Conservation (phyloP, 2,797 vertebrate genomes). For the Macroramphosus scolopax region DNA sequence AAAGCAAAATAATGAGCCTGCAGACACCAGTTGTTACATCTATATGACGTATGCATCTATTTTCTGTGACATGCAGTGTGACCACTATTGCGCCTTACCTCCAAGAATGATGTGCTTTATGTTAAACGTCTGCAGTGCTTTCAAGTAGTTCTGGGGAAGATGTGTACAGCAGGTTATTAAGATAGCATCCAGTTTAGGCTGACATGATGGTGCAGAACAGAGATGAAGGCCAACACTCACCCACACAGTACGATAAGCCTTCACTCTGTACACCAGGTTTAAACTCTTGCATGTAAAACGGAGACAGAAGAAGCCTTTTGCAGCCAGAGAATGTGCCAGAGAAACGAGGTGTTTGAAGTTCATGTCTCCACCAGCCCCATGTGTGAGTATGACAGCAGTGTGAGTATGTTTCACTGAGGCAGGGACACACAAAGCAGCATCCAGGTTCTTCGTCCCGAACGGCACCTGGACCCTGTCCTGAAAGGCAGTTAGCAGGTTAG, state of each 20-base stretch:
- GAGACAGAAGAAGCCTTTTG: slow-evolving; percentile 81
- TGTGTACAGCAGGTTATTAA: background rate
- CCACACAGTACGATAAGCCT: slow-evolving; percentile 84
- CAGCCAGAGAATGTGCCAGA: slow-evolving; percentile 76
- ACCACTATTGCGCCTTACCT: slow-evolving; percentile 73
- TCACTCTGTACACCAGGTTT: slow-evolving; percentile 84
- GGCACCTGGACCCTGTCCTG: slow-evolving; percentile 86
- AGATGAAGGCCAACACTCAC: slow-evolving; percentile 62
- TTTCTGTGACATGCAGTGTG: background rate
- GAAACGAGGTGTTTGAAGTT: slow-evolving; percentile 84
- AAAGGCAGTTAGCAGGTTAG: slow-evolving; percentile 6
- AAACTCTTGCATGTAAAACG: slow-evolving; percentile 92
- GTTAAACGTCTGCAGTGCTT: slow-evolving; percentile 77
- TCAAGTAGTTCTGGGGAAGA: slow-evolving; percentile 81
- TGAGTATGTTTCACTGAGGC: slow-evolving; percentile 35
- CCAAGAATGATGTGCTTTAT: slow-evolving; percentile 82
- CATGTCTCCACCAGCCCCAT: slow-evolving; percentile 93
- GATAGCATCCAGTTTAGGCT: background rate
- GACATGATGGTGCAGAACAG: too few species aligned
- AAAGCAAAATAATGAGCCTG: too few species aligned
- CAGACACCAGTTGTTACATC: too few species aligned
- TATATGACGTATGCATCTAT: background rate
- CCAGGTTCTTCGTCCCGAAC: slow-evolving; percentile 83
- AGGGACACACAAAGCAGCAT: slow-evolving; percentile 81
- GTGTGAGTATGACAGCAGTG: slow-evolving; percentile 85